Evolutionary conservation across 2,888 invertebrate species (phyloP), one percentile per base, ranked within the genome.

Genomic region (Opisthograptis luteolata): DNA sequence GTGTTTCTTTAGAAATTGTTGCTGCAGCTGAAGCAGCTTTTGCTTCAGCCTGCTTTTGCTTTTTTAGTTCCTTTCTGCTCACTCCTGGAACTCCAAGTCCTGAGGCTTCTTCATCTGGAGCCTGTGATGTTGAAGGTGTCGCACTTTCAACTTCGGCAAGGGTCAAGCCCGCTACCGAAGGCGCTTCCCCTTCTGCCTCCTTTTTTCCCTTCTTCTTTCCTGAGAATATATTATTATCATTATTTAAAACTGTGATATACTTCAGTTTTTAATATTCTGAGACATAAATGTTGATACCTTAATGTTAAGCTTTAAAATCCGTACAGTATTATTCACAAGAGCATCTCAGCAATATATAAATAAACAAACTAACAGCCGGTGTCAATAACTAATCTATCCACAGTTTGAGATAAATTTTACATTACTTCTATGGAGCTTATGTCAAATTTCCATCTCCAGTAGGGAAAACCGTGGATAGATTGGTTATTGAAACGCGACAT

Each of bases 141-240:
- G n/a, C n/a, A n/a, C n/a, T n/a, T n/a, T n/a, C n/a, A n/a, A 37
- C 43, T 13, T 53, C 49, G 0, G 34, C 32, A 27, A 58, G 13
- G 3, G 40, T 44, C 28, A 58, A 24, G 6, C 44, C 15, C 0
- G 46, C 15, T 6, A 55, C 28, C 12, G 47, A 12, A 1, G 47
- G 44, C 10, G 28, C 48, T 20, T 48, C 25, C 7, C 28, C 24
- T 22, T 24, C 34, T 19, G 19, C 47, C 12, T 46, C 58, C 64
- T 44, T 72, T 64, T 45, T 72, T 66, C 54, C 68, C 34, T 72
- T 73, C 31, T 73, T 73, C 49, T 71, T 73, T n/a, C 69, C 70
- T 65, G 52, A 43, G 56, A 42, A 50, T 37, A 41, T 32, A 9
- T 14, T 32, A 12, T 17, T 19, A 2, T 17, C 7, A 6, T 7